A percentile compares a stretch with the other conserved stretches of the same genome.
Conservation (phyloP, 2,888 invertebrate species). For the Stenodera caucasica region DNA sequence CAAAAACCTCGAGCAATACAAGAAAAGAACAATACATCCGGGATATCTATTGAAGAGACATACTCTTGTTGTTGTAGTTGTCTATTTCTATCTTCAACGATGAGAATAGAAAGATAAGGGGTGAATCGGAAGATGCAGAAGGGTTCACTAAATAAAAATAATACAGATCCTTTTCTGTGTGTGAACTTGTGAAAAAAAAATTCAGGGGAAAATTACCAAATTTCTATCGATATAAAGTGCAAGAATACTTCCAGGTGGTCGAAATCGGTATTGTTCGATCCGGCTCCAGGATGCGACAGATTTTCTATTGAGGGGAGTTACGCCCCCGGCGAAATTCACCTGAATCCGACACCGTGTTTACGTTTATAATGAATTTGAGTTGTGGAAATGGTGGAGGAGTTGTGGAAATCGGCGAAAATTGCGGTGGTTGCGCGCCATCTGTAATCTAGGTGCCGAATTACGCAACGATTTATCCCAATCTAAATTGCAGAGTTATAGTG, state of each 20-base stretch:
- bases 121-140: conserved; percentile 33
- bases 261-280: too few relatives aligned
- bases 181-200: neutral
- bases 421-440: conserved; percentile 1
- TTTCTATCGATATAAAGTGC: conserved; percentile 6
- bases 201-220: neutral
- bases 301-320: too few relatives aligned
- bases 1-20: neutral
- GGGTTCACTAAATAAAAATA: conserved; percentile 12
- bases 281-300: too few relatives aligned
- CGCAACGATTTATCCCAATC: neutral
- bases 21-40: conserved; percentile 39
- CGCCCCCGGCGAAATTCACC: too few relatives aligned
- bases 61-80: conserved; percentile 32
- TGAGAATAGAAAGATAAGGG: conserved; percentile 35
- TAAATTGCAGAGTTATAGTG: neutral
- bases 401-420: too few relatives aligned
- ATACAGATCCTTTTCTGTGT: conserved; percentile 14
- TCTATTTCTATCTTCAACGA: conserved; percentile 1
- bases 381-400: neutral
- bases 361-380: too few relatives aligned
- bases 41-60: conserved; percentile 47
- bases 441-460: neutral
- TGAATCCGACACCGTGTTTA: too few relatives aligned
- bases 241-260: too few relatives aligned